Base-by-base conservation (phyloP, 2,113 vertebrate genomes). In the Oreotrochilus melanogaster region DNA sequence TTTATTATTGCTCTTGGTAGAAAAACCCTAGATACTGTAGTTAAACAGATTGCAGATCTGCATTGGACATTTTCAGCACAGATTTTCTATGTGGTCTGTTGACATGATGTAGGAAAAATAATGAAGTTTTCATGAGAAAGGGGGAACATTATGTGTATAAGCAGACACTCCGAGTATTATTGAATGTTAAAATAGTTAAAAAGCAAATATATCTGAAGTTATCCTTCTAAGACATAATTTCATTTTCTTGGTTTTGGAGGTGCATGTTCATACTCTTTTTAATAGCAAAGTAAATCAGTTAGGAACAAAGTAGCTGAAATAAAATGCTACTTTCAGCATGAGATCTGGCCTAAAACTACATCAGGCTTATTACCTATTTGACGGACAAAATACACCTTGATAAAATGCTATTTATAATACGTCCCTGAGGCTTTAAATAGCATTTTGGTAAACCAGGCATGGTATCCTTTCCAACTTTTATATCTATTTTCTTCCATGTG, bases 1-100 rank as follows among this genome's bases (percentile, higher is more conserved):
- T 93, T 80, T 95, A 91, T 93, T 93, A 86, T 66, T 95, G 81
- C 88, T 96, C 92, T 74, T 92, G 94, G 75, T 95, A 95, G 82
- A 93, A 95, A 95, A 96, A 96, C 92, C 95, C 92, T 87, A 66
- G 96, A 94, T 96, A 96, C 95, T 93, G 93, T 93, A 95, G 95
- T 96, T 96, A 96, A 98, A 98, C 94, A 98, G 96, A 97, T 97
- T 98, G 97, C 96, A 98, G 97, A 97, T 97, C 97, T 98, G 97
- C 98, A 97, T 93, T 98, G 95, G 58, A 76, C 93, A 92, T 98
- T 95, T 98, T 96, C 96, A 96, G 93, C 79, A 95, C 86, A 96
- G 93, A 85, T 92, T 96, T 97, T 96, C 78, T 87, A 1, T 95
- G 90, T 90, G 96, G 86, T 97, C 96, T 96, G 91, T 96, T 97